Evolutionary conservation across 2,888 invertebrate species (phyloP), one percentile per base, ranked within the genome.

Genomic region (Nemoura dubitans): DNA sequence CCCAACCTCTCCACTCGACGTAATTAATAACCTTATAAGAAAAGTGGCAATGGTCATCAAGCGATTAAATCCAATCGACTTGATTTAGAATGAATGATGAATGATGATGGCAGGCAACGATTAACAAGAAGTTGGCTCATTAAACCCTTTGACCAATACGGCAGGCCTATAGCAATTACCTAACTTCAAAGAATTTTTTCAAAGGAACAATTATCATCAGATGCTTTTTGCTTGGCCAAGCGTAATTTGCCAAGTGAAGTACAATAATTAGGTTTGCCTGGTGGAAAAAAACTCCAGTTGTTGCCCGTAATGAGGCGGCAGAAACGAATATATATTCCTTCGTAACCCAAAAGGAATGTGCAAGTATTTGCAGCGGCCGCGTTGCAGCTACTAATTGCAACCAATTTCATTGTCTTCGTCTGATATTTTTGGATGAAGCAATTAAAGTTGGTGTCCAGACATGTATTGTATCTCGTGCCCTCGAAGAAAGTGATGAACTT

Each of bases 61-160:
- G 16, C 10, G 78, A 78, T 78, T 78, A 28, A 78, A 78, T 27
- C 78, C 78, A 78, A 78, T 78, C 78, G n/a, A 78, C 26, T 26
- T 78, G 78, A 27, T 78, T 78, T 78, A 28, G 28, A 78, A 78
- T 28, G 78, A 26, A 78, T 28, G 78, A 78, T 78, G 78, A 78
- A 26, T 78, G 78, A 78, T 78, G 78, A 78, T 78, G 59, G 6
- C 21, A 59, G 59, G 2, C 21, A 59, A 1, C 59, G 59, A 59
- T 59, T 59, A 59, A 21, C 59, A 59, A 59, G 21, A 14, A 59
- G 59, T 59, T 59, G 59, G 16, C 59, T 59, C 59, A 59, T 59
- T 59, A 59, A 59, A 59, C 14, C 21, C 59, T 59, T 59, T 59
- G 59, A 59, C 59, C 59, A 10, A 59, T 59, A 59, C 59, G 59